A percentile compares a stretch with the other conserved stretches of the same genome.
Evolutionary conservation across 2,888 invertebrate genomes (phyloP).

Genomic region (Dinocampus coccinellae): DNA sequence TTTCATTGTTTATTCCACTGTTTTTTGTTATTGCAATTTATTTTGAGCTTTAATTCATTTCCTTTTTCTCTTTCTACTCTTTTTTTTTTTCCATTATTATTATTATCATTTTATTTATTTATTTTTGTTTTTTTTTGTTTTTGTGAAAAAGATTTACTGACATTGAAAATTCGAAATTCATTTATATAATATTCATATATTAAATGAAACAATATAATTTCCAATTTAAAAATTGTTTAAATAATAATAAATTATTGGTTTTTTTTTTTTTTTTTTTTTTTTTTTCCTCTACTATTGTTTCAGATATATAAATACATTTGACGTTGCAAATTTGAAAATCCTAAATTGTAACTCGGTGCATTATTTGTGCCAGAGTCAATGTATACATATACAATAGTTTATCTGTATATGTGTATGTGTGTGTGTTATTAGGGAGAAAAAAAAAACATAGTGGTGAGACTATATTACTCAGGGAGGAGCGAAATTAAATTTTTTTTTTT

Average conservation of each 20-base stretch:
- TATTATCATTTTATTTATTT: too few species aligned
- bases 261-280: background rate
- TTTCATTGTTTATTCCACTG: background rate
- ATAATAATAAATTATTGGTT: too few species aligned
- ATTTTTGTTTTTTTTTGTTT: background rate
- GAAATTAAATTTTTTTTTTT: background rate
- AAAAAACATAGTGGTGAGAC: background rate
- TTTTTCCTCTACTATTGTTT: background rate
- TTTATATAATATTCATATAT: background rate
- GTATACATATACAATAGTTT: background rate
- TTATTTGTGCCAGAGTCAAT: background rate
- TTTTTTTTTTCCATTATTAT: too few species aligned
- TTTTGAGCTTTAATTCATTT: background rate
- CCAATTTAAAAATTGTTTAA: background rate
- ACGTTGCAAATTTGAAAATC: background rate
- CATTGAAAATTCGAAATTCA: background rate
- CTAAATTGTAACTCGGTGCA: background rate
- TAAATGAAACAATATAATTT: background rate
- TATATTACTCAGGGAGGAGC: background rate
- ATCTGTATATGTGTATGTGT: background rate
- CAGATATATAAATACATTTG: background rate
- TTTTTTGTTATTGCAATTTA: background rate
- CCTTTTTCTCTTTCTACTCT: background rate
- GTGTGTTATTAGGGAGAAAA: too few species aligned
- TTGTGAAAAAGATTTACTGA: background rate